Base-by-base conservation (phyloP, 2,113 vertebrate genomes). In the Dromas ardeola region DNA sequence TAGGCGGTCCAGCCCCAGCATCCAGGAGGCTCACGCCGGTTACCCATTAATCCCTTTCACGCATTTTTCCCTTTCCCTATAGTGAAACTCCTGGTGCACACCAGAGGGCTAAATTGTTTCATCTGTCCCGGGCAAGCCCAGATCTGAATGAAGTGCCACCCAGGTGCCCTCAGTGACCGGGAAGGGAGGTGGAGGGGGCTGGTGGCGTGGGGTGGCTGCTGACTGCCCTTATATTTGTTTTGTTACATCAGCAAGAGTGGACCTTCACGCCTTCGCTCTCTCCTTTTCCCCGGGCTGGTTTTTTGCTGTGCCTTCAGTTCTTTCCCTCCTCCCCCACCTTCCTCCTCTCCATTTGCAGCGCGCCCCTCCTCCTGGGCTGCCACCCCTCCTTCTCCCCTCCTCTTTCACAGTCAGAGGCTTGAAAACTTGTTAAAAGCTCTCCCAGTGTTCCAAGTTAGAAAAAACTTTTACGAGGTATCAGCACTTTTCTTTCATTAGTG, bases 361-460 rank as follows among this genome's bases (percentile, higher is more conserved):
- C 29, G 94, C 93, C 91, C 97, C 95, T 95, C 96, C 97, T 94
- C 95, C 96, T 7, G 71, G 55, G 53, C 93, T 90, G 50, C 90
- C 22, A 59, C 78, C 94, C 96, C 95, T 95, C 96, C 96, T 52
- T 91, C 22, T 94, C 86, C 84, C 95, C 97, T 96, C 97, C 97
- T 95, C 94, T 92, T 88, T 77, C 93, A 29, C 90, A 97, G 97
- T 97, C 96, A 97, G 97, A 97, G 98, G 95, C 96, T 98, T 97
- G 87, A 98, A 98, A 98, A 98, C 97, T 98, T 98, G 97, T 98
- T 98, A 98, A 98, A 98, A 98, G 98, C 97, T 97, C 98, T 98
- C 95, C 91, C 94, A 92, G 97, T 88, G 94, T 96, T 98, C 95
- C 95, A 98, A 98, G 66, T 98, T 95, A 94, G 97, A 97, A 98